These are phyloP conservation scores for Chloroclystis v-ata DNA, from an alignment of 2,888 invertebrate species.

Conservation along the genomic window DNA sequence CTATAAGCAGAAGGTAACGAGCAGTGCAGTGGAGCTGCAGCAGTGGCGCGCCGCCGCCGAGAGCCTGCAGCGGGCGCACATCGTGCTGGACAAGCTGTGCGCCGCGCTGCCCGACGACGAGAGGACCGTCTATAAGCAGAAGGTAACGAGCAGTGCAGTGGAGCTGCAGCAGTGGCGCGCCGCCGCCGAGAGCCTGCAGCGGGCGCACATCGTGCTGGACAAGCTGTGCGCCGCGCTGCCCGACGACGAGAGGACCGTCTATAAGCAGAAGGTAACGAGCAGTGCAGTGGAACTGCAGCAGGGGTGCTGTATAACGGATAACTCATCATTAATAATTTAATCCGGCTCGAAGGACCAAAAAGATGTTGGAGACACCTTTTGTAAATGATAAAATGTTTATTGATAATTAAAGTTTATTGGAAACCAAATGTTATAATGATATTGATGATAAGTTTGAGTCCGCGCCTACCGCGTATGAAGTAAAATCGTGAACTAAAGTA, in stretches of 20 bases:
- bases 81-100: slow-evolving; percentile 94
- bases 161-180: slow-evolving; percentile 94
- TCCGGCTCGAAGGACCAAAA: too few species aligned
- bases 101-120: slow-evolving; percentile 91
- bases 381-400: too few species aligned
- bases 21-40: slow-evolving; percentile 81
- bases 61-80: slow-evolving; percentile 88
- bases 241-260: slow-evolving; percentile 88
- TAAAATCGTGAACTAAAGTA: too few species aligned
- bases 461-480: too few species aligned
- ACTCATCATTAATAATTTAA: too few species aligned
- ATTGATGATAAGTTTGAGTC: too few species aligned
- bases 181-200: slow-evolving; percentile 89
- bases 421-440: too few species aligned
- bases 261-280: slow-evolving; percentile 84
- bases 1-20: slow-evolving; percentile 83
- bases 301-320: too few species aligned
- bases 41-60: slow-evolving; percentile 92
- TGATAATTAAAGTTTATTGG: too few species aligned
- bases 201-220: slow-evolving; percentile 94
- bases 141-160: slow-evolving; percentile 42
- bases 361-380: too few species aligned
- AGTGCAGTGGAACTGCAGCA: too few species aligned
- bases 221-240: slow-evolving; percentile 91
- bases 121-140: slow-evolving; percentile 87